A percentile compares a stretch with the other conserved stretches of the same genome.
These are phyloP conservation scores for Chrysochloris asiatica DNA, from an alignment of 2,113 vertebrate genomes.

Conservation along the genomic window DNA sequence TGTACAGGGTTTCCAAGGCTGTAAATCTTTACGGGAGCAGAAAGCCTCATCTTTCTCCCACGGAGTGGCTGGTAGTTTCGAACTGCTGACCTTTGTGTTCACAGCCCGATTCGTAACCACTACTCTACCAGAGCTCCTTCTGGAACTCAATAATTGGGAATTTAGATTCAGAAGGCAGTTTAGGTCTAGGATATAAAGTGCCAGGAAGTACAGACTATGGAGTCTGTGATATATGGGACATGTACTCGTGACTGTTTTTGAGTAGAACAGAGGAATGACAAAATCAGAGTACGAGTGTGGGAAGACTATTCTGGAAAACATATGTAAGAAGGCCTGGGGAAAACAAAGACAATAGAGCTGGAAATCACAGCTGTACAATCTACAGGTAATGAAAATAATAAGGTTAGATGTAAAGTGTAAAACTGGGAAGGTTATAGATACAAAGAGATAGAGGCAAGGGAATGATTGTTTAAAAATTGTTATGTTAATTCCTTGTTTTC, in stretches of 20 bases:
- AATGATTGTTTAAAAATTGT: no score
- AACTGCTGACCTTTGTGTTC: no score
- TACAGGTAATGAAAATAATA: neutral
- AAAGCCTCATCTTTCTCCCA: no score
- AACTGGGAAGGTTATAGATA: neutral
- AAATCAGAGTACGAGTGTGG: neutral
- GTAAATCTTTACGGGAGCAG: no score
- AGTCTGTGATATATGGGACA: neutral
- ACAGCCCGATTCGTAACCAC: no score
- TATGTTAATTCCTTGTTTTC: no score
- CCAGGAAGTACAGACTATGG: neutral
- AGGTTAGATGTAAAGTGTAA: neutral
- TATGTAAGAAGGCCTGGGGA: neutral
- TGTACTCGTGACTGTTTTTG: neutral
- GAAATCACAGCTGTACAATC: neutral
- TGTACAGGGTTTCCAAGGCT: no score
- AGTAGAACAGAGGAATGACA: neutral
- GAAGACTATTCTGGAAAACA: neutral
- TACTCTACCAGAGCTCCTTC: no score
- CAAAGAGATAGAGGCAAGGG: no score
- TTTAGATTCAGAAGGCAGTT: conserved; percentile 11
- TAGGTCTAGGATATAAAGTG: conserved; percentile 2
- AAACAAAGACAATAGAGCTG: neutral
- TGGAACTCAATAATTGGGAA: conserved; percentile 26
- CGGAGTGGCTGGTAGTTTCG: no score